A percentile compares a stretch with the other conserved stretches of the same genome.
Evolutionary conservation across 2,888 invertebrate genomes (phyloP).

Genomic region (Coenonympha arcania): DNA sequence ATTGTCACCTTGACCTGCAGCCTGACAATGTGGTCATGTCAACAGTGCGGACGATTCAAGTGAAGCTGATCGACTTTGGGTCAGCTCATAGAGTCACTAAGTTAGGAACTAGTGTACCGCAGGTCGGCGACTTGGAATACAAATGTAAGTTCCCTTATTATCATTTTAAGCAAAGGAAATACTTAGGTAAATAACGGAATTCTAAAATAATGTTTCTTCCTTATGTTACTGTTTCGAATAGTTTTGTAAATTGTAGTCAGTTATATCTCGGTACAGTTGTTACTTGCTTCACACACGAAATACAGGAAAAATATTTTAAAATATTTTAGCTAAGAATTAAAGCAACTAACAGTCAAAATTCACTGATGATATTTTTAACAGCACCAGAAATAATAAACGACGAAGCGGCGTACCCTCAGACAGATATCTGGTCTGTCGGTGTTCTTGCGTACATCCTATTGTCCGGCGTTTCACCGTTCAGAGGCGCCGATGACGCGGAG

Average conservation of each 20-base stretch:
- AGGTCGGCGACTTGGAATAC: constrained; percentile 83
- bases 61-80: constrained; percentile 95
- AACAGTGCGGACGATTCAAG: constrained; percentile 84
- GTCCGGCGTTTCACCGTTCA: constrained; percentile 94
- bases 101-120: constrained; percentile 81
- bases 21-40: constrained; percentile 97
- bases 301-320: too few relatives aligned
- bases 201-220: too few relatives aligned
- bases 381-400: constrained; percentile 92
- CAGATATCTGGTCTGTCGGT: constrained; percentile 97
- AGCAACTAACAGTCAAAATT: neutral
- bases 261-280: too few relatives aligned
- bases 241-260: too few relatives aligned
- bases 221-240: too few relatives aligned
- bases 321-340: too few relatives aligned
- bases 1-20: constrained; percentile 90
- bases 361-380: constrained; percentile 34
- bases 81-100: constrained; percentile 87
- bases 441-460: constrained; percentile 92
- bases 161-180: too few relatives aligned
- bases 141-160: constrained; percentile 65
- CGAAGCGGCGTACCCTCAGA: constrained; percentile 90
- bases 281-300: too few relatives aligned
- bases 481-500: constrained; percentile 85
- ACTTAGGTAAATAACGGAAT: too few relatives aligned